These are phyloP conservation scores for Tenthredo notha DNA, from an alignment of 2,888 invertebrate genomes.

Conservation along the genomic window DNA sequence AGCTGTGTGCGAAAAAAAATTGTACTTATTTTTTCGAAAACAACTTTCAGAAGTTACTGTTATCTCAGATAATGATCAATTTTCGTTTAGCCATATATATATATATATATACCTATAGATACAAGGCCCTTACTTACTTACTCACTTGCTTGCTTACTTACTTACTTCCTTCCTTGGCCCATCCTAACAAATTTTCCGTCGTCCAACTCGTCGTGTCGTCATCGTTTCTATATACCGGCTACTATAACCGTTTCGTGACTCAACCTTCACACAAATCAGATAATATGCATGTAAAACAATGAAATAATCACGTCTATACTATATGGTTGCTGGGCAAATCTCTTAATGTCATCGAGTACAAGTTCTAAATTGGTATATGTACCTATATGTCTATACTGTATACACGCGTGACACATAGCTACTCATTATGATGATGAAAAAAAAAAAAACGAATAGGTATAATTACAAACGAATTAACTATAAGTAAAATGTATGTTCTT, in stretches of 20 bases:
- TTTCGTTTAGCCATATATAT: not conserved
- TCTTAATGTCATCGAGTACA: constrained; percentile 1
- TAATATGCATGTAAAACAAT: constrained; percentile 39
- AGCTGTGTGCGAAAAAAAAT: constrained; percentile 50
- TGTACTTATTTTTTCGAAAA: not conserved
- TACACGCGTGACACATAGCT: not conserved
- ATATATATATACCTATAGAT: not conserved
- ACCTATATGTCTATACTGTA: not conserved
- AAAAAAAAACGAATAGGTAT: not conserved
- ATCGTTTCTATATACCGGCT: constrained; percentile 33
- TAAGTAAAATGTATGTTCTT: not conserved
- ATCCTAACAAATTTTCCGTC: constrained; percentile 23
- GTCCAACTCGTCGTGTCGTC: constrained; percentile 15
- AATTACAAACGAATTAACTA: not conserved
- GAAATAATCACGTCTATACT: constrained; percentile 16
- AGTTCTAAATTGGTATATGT: not conserved
- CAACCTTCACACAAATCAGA: constrained; percentile 28
- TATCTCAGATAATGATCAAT: not conserved
- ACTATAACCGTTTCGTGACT: constrained; percentile 34
- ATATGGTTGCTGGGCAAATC: not conserved
- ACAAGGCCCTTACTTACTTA: not conserved
- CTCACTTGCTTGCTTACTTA: not conserved
- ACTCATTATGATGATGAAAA: not conserved
- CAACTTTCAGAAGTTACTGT: not conserved
- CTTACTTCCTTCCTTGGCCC: constrained; percentile 21